Conservation (phyloP, 2,888 invertebrate genomes). For the Neria commutata region DNA sequence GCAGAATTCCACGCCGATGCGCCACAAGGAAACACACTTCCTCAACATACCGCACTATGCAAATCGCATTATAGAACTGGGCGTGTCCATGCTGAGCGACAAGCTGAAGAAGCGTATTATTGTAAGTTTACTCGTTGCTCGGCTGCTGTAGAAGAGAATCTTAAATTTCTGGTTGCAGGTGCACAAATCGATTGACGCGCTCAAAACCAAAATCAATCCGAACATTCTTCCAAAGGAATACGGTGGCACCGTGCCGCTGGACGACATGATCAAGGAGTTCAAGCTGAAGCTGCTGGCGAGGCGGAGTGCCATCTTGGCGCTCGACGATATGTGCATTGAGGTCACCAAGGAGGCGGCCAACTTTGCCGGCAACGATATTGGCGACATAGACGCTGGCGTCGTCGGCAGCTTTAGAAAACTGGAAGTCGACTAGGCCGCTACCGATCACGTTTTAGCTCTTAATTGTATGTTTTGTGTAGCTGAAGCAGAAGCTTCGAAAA, state of each 20-base stretch:
- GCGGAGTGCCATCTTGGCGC: conserved; percentile 70
- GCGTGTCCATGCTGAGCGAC: conserved; percentile 79
- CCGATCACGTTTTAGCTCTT: too few species aligned
- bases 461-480: not conserved
- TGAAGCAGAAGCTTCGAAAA: not conserved
- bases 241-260: conserved; percentile 81
- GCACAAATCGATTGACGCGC: conserved; percentile 75
- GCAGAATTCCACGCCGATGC: conserved; percentile 86
- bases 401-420: conserved; percentile 85
- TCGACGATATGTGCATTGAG: conserved; percentile 79
- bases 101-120: conserved; percentile 81
- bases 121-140: conserved; percentile 65
- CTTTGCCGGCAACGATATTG: conserved; percentile 68
- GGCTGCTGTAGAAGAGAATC: not conserved
- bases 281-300: conserved; percentile 70
- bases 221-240: conserved; percentile 85
- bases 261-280: conserved; percentile 80
- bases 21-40: conserved; percentile 88
- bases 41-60: conserved; percentile 84
- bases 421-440: conserved; percentile 78
- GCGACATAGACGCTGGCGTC: conserved; percentile 74
- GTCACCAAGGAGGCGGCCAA: conserved; percentile 65
- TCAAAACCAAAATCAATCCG: conserved; percentile 73
- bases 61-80: conserved; percentile 82
- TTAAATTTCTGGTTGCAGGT: conserved; percentile 57